A percentile compares a stretch with the other conserved stretches of the same genome.
phyloP scores from a whole-genome alignment of 2,113 vertebrate genomes.

The Apodemus speciosus region DNA sequence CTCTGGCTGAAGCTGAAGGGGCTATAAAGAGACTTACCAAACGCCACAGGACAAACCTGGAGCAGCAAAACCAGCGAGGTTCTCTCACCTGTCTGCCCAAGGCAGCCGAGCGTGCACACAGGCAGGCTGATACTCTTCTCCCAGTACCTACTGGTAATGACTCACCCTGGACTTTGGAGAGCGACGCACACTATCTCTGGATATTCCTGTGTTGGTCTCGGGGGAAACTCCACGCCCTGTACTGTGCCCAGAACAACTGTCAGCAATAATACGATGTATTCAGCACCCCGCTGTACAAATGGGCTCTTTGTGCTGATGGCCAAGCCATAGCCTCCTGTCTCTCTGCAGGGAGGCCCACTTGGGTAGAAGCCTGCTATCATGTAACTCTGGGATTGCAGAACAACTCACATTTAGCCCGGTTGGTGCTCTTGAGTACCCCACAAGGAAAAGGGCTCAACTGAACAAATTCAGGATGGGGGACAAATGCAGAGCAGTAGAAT shows the following conservation, averaged over 20 bases:
- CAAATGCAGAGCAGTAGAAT: background rate
- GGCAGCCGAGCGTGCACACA: background rate
- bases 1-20: background rate
- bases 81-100: background rate
- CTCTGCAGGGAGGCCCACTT: background rate
- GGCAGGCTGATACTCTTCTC: background rate
- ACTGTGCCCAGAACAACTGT: background rate
- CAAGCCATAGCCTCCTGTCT: background rate
- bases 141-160: conserved; percentile 38
- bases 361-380: background rate
- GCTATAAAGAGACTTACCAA: conserved; percentile 58
- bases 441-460: background rate
- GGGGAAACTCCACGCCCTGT: conserved; percentile 62
- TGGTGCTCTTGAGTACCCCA: background rate
- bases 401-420: background rate
- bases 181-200: conserved; percentile 50
- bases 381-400: background rate
- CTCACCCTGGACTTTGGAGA: conserved; percentile 69
- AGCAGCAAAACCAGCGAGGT: background rate
- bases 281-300: conserved; percentile 1
- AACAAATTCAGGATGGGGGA: background rate
- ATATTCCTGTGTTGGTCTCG: conserved; percentile 54
- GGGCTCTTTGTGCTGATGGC: conserved; percentile 44
- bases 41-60: background rate
- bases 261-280: background rate